Base-by-base conservation (phyloP, 2,797 vertebrate genomes). In the Hapalemur alaotrensis region DNA sequence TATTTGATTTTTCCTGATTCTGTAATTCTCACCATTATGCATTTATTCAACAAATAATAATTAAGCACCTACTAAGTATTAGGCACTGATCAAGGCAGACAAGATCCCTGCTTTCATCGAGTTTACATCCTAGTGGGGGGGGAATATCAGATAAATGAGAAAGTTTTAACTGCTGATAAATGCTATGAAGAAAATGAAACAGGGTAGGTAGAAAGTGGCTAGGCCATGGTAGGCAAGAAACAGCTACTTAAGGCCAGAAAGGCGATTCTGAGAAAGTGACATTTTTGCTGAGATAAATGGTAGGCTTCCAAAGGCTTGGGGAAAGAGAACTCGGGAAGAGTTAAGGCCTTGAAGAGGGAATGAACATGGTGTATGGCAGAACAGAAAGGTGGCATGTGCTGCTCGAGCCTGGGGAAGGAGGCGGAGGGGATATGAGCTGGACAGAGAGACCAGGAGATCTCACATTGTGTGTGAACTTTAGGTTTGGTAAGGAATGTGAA, bases 1-100 rank as follows among this genome's bases (percentile, higher is more conserved):
- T 59, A 80, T 95, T 93, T 94, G 52, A 72, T 86, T 94, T 94
- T 73, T 97, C 52, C 63, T 63, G 38, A 54, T 89, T 87, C 54
- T 95, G 0, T 96, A 93, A 80, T 89, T 89, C 70, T 93, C 48
- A 57, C 63, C 52, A 10, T 59, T 83, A 57, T 78, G 30, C 11
- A 76, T 41, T 95, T 78, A 79, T 70, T 89, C 57, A 82, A 57
- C 43, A 96, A 84, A 94, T 79, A 89, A 84, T 87, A 70, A 93
- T 4, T 91, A 75, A 84, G 70, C n/a, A 79, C 81, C 91, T 93
- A 70, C 25, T 76, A 72, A 92, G 61, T 94, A n/a, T 75, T 80
- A 61, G 59, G 38, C 82, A 81, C 46, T 46, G 46, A 83, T 80
- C 25, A 92, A 80, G 46, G 32, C 41, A 69, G 38, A 81, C n/a